A percentile compares a stretch with the other conserved stretches of the same genome.
These are phyloP conservation scores for Drosophila multiciliata DNA, from an alignment of 2,888 invertebrate species.

Conservation along the genomic window DNA sequence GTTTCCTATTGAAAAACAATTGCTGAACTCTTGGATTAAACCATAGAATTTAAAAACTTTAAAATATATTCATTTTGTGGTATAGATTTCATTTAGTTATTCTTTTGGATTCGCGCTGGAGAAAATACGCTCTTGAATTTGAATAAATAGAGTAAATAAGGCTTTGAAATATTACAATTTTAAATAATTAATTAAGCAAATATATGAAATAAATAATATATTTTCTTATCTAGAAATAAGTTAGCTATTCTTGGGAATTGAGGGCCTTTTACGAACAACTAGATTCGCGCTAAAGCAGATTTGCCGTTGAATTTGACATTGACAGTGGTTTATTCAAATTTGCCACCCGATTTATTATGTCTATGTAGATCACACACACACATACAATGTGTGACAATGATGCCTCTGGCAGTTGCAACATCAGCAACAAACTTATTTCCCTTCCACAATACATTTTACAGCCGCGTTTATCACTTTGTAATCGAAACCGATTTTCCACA, in stretches of 20 bases:
- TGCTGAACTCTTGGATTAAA: neutral
- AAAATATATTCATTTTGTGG: no score
- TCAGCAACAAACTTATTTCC: neutral
- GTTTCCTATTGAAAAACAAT: neutral
- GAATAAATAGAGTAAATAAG: neutral
- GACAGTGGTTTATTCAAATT: neutral
- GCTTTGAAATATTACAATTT: neutral
- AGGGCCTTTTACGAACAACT: no score
- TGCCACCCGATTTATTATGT: neutral
- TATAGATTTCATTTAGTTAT: no score
- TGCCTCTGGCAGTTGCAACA: neutral
- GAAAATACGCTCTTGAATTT: neutral
- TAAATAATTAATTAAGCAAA: no score
- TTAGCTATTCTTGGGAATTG: neutral
- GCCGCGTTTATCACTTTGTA: constrained; percentile 40
- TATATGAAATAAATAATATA: no score
- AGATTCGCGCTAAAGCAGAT: neutral
- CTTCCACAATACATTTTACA: neutral
- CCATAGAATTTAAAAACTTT: no score
- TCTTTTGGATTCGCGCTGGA: no score
- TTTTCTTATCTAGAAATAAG: neutral
- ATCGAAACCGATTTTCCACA: constrained; percentile 69
- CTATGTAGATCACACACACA: neutral
- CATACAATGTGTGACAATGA: neutral
- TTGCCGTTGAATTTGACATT: constrained; percentile 9